Evolutionary conservation across 1,140 invertebrate genomes (phyloP).

Genomic region (Diachasma alloeum): DNA sequence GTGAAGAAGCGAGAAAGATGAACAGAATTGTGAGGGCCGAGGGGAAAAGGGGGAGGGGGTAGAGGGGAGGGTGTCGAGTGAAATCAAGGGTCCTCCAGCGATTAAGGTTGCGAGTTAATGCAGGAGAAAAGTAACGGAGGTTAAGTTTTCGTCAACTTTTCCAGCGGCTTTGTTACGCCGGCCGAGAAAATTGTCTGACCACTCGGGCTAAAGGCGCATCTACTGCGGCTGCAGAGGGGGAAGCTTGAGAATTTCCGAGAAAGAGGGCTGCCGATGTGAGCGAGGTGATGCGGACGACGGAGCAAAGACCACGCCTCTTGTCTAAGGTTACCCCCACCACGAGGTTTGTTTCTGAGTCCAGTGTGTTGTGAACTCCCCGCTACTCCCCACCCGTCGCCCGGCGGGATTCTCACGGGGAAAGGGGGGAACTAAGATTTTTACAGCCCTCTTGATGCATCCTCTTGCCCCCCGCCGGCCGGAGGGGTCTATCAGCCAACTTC

Average conservation of each 20-base stretch:
- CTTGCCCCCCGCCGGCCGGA: constrained; percentile 38
- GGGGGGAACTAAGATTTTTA: constrained; percentile 63
- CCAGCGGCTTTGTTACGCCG: background rate
- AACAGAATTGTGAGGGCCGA: no score
- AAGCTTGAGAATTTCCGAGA: background rate
- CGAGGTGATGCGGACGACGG: constrained; percentile 15
- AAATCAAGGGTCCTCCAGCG: no score
- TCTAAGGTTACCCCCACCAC: constrained; percentile 62
- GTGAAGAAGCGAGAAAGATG: background rate
- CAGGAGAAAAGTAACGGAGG: background rate
- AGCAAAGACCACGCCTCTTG: constrained; percentile 61
- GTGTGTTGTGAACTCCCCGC: background rate
- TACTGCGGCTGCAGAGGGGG: background rate
- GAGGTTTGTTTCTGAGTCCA: background rate
- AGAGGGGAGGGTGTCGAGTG: no score
- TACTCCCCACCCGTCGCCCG: constrained; percentile 30
- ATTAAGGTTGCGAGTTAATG: background rate
- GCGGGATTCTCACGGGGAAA: constrained; percentile 35
- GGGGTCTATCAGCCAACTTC: constrained; percentile 45
- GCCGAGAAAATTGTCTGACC: background rate
- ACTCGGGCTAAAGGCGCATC: background rate
- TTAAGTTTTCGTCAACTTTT: background rate
- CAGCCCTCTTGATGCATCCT: constrained; percentile 32
- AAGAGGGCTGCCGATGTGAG: constrained; percentile 6
- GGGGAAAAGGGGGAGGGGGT: no score